Conservation (phyloP, 2,888 invertebrate species). For the Liodrosophila aerea region DNA sequence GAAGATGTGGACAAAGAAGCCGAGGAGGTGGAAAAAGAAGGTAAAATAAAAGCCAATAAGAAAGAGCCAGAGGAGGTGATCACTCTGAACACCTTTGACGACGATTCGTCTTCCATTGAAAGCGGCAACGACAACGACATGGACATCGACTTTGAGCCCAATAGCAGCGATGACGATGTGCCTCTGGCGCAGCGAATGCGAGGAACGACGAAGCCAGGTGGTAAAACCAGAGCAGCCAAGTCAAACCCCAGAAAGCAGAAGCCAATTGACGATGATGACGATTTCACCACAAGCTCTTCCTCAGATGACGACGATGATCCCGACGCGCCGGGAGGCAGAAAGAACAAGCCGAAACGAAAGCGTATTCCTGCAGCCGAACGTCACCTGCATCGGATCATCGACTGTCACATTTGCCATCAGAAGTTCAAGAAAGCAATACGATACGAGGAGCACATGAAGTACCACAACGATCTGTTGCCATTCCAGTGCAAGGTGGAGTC, state of each 20-base stretch:
- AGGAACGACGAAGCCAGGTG: too few species aligned
- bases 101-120: conserved; percentile 57
- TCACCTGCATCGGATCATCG: conserved; percentile 76
- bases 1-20: conserved; percentile 78
- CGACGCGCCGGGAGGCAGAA: conserved; percentile 21
- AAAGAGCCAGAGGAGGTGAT: conserved; percentile 17
- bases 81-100: conserved; percentile 45
- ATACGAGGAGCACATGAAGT: conserved; percentile 80
- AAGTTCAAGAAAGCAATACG: conserved; percentile 77
- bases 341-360: conserved; percentile 63
- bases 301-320: conserved; percentile 46
- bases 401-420: conserved; percentile 80
- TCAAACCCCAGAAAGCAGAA: conserved; percentile 40
- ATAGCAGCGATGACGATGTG: conserved; percentile 74
- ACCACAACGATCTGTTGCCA: conserved; percentile 79
- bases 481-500: conserved; percentile 78
- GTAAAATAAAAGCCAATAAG: conserved; percentile 35
- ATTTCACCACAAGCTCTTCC: conserved; percentile 34
- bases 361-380: conserved; percentile 68
- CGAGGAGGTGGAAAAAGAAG: conserved; percentile 66
- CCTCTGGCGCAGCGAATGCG: conserved; percentile 74
- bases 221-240: conserved; percentile 31
- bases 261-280: conserved; percentile 35
- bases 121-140: conserved; percentile 73
- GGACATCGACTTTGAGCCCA: conserved; percentile 71